Evolutionary conservation across 2,888 invertebrate genomes (phyloP), one percentile per base, ranked within the genome.

Genomic region (Epicampocera succincta): DNA sequence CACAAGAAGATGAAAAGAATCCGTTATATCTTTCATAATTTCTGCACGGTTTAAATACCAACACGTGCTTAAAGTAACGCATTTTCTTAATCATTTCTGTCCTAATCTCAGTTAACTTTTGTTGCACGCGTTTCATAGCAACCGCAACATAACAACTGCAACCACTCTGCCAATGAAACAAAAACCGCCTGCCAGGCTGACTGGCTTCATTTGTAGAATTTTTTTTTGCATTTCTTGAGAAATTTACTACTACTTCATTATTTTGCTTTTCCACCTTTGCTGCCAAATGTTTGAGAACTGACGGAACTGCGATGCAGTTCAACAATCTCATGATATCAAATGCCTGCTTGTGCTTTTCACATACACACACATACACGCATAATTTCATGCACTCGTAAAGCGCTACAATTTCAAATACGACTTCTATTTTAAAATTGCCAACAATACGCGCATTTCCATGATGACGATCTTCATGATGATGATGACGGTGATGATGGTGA

Each of bases 61-160:
- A 78, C 71, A 82, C 82, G 78, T 82, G 82, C 82, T 82, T 42
- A 60, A 75, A 71, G 71, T 52, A 82, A 82, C 74, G 78, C 82
- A 82, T 82, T 75, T 65, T 75, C 40, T 66, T 48, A 66, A 73
- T 29, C 17, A 79, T 60, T 54, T 46, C 4, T 72, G 44, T 52
- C 72, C 78, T 79, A 79, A 73, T 66, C 78, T 66, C 54, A 68
- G 72, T 60, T 66, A 79, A 54, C 58, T 58, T 52, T 60, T 52
- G 65, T 52, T 78, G 72, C 72, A 78, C 60, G 72, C 71, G 63
- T 65, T 63, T 42, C 71, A 68, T 69, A 40, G 63, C 73, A 54
- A 44, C 61, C 21, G 19, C 50, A 68, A 58, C 25, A 42, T n/a
- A 1, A 42, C 38, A 9, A 44, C 11, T 50, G 66, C 73, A 50